Evolutionary conservation across 2,888 invertebrate species (phyloP), one percentile per base, ranked within the genome.

Genomic region (Harpalus rubripes): DNA sequence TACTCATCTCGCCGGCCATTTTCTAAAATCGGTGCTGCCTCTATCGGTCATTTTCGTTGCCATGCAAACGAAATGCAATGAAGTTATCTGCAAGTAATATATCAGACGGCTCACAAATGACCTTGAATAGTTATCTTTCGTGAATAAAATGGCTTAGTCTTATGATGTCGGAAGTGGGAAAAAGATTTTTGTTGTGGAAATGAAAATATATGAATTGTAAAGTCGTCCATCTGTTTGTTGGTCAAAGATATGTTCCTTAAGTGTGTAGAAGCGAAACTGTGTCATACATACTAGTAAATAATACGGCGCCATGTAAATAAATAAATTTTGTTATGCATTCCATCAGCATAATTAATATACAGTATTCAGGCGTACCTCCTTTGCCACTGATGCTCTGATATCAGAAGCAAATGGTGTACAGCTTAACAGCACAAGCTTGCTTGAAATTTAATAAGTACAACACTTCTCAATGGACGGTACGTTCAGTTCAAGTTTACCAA

Each of bases 301-400:
- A 78, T 41, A 83, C 74, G 63, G 78, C 84, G 85, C 85, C 85
- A 85, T 85, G 85, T 85, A 85, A 68, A 85, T 85, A 85, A 80
- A 58, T 16, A 79, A 61, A 61, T 59, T 59, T 41, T 32, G 61
- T 80, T 80, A 80, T 80, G 80, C 80, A 58, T 18, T 56, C 59
- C 80, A 80, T 80, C 80, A 0, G 80, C 80, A 80, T 80, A 59
- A 22, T n/a, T 22, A 22, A 5, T 18, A 52, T 52, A 52, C 44
- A 52, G 44, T 52, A 52, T 52, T 52, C 12, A 52, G 12, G 44
- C 44, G 44, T 52, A 12, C 2, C 1, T 4, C 44, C 5, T 52
- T 52, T 52, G 44, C 10, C 7, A 52, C 32, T 32, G 32, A 5
- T 32, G 1, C 0, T 0, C 32, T 32, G 0, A 32, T 32, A 32